Conservation (phyloP, 1,140 invertebrate species). For the Copidosoma floridanum region DNA sequence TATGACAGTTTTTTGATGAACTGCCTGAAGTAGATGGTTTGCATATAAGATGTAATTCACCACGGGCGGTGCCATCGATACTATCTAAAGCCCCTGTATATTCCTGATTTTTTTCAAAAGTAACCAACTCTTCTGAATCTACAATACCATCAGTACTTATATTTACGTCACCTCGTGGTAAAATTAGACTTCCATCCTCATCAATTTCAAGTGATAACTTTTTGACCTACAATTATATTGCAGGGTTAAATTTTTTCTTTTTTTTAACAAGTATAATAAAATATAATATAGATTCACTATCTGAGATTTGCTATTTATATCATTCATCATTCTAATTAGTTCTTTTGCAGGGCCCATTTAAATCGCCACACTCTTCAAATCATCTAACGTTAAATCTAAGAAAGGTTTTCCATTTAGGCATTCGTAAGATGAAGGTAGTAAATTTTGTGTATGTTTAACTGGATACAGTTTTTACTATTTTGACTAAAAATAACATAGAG, state of each 20-base stretch:
- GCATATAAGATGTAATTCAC: too few relatives aligned
- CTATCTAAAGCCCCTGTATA: too few relatives aligned
- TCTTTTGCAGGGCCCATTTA: conserved; percentile 24
- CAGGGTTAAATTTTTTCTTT: background rate
- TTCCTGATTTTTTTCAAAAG: too few relatives aligned
- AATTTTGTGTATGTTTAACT: background rate
- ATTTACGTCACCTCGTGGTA: background rate
- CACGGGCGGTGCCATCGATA: too few relatives aligned
- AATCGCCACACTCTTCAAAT: conserved; percentile 15
- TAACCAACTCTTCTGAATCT: too few relatives aligned
- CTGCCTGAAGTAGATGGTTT: too few relatives aligned
- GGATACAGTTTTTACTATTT: background rate
- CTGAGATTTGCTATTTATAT: background rate
- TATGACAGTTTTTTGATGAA: too few relatives aligned
- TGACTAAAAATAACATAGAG: background rate
- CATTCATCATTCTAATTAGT: conserved; percentile 3
- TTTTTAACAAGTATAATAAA: too few relatives aligned
- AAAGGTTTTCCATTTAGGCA: conserved; percentile 17
- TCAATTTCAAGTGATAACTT: background rate
- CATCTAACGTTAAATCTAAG: conserved; percentile 15
- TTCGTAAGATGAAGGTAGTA: conserved; percentile 10
- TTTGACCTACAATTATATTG: background rate
- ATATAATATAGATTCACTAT: too few relatives aligned
- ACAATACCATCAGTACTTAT: background rate
- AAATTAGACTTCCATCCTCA: background rate